phyloP scores from a whole-genome alignment of 2,113 vertebrate species.

The Urocitellus parryii region DNA sequence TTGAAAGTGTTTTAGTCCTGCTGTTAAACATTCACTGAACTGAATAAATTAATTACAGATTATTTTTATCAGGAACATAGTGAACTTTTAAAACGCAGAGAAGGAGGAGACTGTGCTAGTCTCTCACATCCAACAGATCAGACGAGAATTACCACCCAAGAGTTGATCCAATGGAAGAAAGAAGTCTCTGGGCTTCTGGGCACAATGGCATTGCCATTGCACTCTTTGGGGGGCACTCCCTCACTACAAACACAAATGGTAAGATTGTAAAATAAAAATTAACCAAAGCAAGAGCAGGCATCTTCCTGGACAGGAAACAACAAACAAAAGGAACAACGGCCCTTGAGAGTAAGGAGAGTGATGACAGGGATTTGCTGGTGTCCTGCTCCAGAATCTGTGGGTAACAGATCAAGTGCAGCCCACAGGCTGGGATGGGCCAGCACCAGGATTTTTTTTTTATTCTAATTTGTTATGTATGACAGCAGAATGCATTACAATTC shows the following conservation, averaged over 20 bases:
- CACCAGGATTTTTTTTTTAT: too few relatives aligned
- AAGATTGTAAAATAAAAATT: neutral
- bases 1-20: conserved; percentile 72
- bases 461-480: too few relatives aligned
- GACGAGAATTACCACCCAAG: neutral
- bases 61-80: conserved; percentile 63
- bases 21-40: conserved; percentile 69
- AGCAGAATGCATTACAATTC: too few relatives aligned
- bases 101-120: neutral
- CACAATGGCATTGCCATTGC: neutral
- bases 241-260: neutral
- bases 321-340: neutral
- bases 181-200: neutral
- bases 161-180: neutral
- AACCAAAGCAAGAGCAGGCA: neutral
- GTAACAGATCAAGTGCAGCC: neutral
- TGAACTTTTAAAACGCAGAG: conserved; percentile 64
- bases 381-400: neutral
- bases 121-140: neutral
- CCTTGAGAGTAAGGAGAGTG: neutral
- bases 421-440: neutral
- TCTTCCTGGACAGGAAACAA: neutral
- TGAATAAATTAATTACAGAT: conserved; percentile 81
- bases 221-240: neutral
- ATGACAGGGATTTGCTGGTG: neutral